Base-by-base conservation (phyloP, 2,797 vertebrate genomes). In the Rachycentron canadum region DNA sequence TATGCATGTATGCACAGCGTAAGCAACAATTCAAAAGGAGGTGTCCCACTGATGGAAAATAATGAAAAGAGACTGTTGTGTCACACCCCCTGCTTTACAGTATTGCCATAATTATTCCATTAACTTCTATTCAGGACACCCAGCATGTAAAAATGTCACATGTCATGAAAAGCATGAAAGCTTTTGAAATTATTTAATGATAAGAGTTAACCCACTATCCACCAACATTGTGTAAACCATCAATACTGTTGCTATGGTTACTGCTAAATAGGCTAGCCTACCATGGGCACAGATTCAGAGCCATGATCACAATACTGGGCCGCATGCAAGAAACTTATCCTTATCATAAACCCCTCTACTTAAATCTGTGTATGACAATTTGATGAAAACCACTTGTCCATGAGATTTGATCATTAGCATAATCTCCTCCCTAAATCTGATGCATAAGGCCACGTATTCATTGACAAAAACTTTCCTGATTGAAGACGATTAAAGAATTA, bases 1-100 rank as follows among this genome's bases (percentile, higher is more conserved):
- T 14, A 10, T 45, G 5, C n/a, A 28, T 21, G 36, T 50, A 41
- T 38, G 57, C 28, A 50, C 26, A 71, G 73, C 73, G 57, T 86
- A 52, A 66, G 30, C 14, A 23, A 28, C 43, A 0, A 75, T 50
- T 50, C 9, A 28, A 19, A 64, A 30, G 25, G 36, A 17, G 13
- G 13, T 17, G 55, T 57, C 30, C 28, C 55, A 57, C 55, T 57
- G 19, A 21, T 10, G 57, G 23, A 41, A 60, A 40, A 41, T 41
- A 60, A 60, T 10, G 7, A 28, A 25, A 4, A 17, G 57, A 59
- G n/a, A 56, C 19, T 34, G 21, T 40, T 52, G 13, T 7, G 21
- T 52, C 55, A 25, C 36, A 55, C 11, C 32, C 50, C 45, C 17
- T 45, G 23, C 1, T 17, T 25, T 12, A 17, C 58, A 53, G 13